Evolutionary conservation across 2,797 vertebrate genomes (phyloP).

Genomic region (Sebastes wilsoni): DNA sequence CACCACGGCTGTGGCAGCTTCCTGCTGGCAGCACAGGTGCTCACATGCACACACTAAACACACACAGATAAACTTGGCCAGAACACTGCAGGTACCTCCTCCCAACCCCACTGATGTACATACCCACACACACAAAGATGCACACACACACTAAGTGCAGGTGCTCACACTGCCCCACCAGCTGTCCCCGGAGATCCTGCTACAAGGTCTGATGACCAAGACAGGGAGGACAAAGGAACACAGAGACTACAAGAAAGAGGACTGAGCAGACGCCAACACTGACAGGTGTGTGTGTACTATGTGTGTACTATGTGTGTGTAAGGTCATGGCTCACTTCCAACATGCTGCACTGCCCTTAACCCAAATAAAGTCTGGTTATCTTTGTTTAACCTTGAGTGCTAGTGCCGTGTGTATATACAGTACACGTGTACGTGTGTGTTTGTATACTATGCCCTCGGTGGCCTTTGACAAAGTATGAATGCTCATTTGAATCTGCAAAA

Average conservation of each 20-base stretch:
- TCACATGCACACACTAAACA: conserved; percentile 36
- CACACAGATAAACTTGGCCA: conserved; percentile 35
- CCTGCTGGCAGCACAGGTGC: conserved; percentile 76
- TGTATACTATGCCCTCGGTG: neutral
- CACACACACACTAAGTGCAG: conserved; percentile 41
- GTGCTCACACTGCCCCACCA: conserved; percentile 63
- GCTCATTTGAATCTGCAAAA: conserved; percentile 23
- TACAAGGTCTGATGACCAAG: conserved; percentile 58
- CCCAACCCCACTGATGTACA: conserved; percentile 36
- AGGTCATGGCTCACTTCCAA: conserved; percentile 60
- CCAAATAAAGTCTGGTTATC: conserved; percentile 72
- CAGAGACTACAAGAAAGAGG: conserved; percentile 42
- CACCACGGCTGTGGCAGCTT: conserved; percentile 50
- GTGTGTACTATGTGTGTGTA: conserved; percentile 21
- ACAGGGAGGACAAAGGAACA: conserved; percentile 68
- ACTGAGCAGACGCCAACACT: conserved; percentile 43
- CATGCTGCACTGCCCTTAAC: conserved; percentile 67
- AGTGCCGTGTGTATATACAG: conserved; percentile 12
- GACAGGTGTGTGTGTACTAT: conserved; percentile 42
- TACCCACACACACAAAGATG: conserved; percentile 26
- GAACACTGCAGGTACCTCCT: conserved; percentile 38
- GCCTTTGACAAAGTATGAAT: neutral
- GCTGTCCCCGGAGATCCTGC: conserved; percentile 66
- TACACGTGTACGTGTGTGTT: conserved; percentile 8
- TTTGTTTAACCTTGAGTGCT: conserved; percentile 71